phyloP scores from a whole-genome alignment of 2,797 vertebrate species.

The Rhinichthys osculus region DNA sequence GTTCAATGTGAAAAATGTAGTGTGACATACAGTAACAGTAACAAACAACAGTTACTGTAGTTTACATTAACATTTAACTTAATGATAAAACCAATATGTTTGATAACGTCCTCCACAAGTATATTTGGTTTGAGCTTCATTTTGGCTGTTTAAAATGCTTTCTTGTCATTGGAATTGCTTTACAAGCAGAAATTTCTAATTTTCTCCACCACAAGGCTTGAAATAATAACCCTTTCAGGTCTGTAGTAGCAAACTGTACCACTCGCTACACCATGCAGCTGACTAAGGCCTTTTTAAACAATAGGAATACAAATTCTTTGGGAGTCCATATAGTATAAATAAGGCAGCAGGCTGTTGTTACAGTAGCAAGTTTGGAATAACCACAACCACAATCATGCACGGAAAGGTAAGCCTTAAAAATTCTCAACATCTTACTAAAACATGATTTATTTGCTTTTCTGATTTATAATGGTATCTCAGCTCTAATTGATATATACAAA shows the following conservation, averaged over 20 bases:
- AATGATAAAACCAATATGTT: neutral
- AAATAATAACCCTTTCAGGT: conserved; percentile 55
- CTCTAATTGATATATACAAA: neutral
- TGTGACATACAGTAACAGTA: neutral
- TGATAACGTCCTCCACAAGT: neutral
- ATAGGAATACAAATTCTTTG: conserved; percentile 52
- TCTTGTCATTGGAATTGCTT: conserved; percentile 45
- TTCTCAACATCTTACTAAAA: neutral
- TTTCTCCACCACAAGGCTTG: conserved; percentile 35
- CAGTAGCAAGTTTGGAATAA: conserved; percentile 34
- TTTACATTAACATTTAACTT: neutral
- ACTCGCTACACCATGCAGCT: conserved; percentile 51
- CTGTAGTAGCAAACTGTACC: conserved; percentile 43
- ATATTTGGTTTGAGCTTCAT: neutral
- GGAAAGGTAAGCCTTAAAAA: conserved; percentile 44
- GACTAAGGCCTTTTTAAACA: conserved; percentile 56
- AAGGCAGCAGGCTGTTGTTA: conserved; percentile 20
- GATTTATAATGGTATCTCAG: neutral
- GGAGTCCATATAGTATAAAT: conserved; percentile 50
- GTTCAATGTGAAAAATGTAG: neutral
- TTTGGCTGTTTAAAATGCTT: conserved; percentile 13
- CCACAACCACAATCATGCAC: conserved; percentile 49
- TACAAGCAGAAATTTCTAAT: conserved; percentile 45
- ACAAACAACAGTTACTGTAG: neutral
- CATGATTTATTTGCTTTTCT: neutral